Conservation (phyloP, 1,140 invertebrate species). For the Pogonomyrmex californicus region DNA sequence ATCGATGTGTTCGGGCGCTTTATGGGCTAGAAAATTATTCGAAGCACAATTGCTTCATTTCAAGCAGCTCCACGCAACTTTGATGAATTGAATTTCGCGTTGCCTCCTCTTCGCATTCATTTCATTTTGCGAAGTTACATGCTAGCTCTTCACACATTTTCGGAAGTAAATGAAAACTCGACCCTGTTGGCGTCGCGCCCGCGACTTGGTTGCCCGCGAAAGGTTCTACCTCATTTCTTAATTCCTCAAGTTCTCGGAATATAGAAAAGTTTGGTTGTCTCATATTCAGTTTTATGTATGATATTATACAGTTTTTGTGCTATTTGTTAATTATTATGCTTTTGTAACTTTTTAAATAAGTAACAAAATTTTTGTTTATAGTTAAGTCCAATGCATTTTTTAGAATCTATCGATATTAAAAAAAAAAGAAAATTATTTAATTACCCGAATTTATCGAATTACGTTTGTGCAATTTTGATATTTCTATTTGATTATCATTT, state of each 20-base stretch:
- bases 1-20: neutral
- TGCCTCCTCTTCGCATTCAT: conserved; percentile 36
- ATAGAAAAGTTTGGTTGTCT: neutral
- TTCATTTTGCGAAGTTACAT: conserved; percentile 44
- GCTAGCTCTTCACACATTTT: conserved; percentile 13
- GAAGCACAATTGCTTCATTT: conserved; percentile 54
- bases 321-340: neutral
- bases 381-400: neutral
- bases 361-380: neutral
- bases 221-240: conserved; percentile 15
- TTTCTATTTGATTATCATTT: neutral
- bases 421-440: neutral
- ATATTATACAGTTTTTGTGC: neutral
- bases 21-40: conserved; percentile 54
- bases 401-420: neutral
- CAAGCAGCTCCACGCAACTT: conserved; percentile 24
- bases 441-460: neutral
- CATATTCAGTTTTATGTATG: neutral
- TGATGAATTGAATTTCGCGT: conserved; percentile 21
- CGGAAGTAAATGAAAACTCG: conserved; percentile 50
- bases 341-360: neutral
- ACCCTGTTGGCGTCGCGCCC: neutral
- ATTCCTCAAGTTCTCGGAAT: neutral
- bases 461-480: neutral
- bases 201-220: conserved; percentile 2